These are phyloP conservation scores for Nicator chloris DNA, from an alignment of 2,113 vertebrate species.

Conservation along the genomic window DNA sequence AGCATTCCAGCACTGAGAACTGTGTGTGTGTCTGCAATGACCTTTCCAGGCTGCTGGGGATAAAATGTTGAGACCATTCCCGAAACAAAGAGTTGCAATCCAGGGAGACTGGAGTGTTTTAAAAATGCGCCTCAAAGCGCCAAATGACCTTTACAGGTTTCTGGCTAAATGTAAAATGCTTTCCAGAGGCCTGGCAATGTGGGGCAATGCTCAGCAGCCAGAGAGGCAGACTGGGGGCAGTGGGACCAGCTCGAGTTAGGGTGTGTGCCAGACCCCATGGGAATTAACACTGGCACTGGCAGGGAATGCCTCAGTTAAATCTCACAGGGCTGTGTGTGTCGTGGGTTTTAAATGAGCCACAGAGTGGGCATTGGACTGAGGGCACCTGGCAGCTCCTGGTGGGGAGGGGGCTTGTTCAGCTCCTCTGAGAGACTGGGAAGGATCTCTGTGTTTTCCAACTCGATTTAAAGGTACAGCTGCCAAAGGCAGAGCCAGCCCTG, in stretches of 20 bases:
- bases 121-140: slow-evolving; percentile 53
- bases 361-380: neutral
- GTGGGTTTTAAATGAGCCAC: neutral
- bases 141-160: slow-evolving; percentile 66
- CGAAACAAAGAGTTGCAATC: slow-evolving; percentile 53
- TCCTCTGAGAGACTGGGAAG: neutral
- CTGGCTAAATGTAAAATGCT: slow-evolving; percentile 46
- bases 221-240: neutral
- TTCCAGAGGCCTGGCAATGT: slow-evolving; percentile 20
- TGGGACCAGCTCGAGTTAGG: neutral
- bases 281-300: neutral
- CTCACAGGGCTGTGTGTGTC: neutral
- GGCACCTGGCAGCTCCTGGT: neutral
- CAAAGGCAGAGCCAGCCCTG: neutral
- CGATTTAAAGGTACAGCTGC: neutral
- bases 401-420: rapidly evolving
- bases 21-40: slow-evolving; percentile 29
- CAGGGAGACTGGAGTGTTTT: slow-evolving; percentile 49
- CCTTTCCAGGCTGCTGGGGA: slow-evolving; percentile 56
- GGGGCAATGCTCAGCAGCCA: neutral
- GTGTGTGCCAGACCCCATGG: neutral
- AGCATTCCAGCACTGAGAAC: neutral
- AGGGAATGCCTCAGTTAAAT: neutral
- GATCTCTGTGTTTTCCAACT: neutral
- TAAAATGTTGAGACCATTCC: slow-evolving; percentile 25